A percentile compares a stretch with the other conserved stretches of the same genome.
phyloP scores from a whole-genome alignment of 2,888 invertebrate species.

The Azorinus chamasolen region DNA sequence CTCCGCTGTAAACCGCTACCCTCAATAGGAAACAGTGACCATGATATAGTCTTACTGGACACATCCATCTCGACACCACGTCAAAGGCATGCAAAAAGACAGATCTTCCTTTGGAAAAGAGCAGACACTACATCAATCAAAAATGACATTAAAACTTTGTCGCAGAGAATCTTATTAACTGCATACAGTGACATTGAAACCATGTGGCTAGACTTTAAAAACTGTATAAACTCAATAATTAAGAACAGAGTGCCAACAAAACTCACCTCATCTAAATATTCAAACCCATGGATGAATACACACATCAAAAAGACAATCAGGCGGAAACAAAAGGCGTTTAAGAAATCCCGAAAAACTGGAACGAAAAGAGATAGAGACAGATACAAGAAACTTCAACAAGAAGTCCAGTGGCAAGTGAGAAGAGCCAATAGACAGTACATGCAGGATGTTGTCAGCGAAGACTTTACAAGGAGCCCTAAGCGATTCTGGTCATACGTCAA shows the following conservation, averaged over 20 bases:
- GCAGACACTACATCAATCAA: constrained; percentile 16
- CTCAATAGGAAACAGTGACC: constrained; percentile 42
- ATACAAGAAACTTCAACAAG: constrained; percentile 27
- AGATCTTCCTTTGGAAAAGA: constrained; percentile 18
- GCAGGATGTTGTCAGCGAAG: constrained; percentile 24
- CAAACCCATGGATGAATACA: constrained; percentile 37
- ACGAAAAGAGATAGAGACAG: constrained; percentile 5
- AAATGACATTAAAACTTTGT: background rate
- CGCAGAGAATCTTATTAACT: no score
- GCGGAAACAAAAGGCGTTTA: constrained; percentile 23
- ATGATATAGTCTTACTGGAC: constrained; percentile 4
- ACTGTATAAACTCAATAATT: background rate
- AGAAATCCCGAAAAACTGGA: constrained; percentile 12
- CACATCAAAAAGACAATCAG: constrained; percentile 11
- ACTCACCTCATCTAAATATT: constrained; percentile 19
- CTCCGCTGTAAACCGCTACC: constrained; percentile 42
- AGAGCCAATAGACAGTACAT: constrained; percentile 22
- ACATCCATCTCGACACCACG: background rate
- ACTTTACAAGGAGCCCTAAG: constrained; percentile 27
- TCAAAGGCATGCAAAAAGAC: background rate
- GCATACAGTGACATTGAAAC: no score
- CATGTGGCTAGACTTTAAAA: no score
- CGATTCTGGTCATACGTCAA: constrained; percentile 57
- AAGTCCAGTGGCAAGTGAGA: constrained; percentile 17
- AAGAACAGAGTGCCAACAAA: constrained; percentile 27